phyloP scores from a whole-genome alignment of 2,797 vertebrate species.

The Botia kubotai region DNA sequence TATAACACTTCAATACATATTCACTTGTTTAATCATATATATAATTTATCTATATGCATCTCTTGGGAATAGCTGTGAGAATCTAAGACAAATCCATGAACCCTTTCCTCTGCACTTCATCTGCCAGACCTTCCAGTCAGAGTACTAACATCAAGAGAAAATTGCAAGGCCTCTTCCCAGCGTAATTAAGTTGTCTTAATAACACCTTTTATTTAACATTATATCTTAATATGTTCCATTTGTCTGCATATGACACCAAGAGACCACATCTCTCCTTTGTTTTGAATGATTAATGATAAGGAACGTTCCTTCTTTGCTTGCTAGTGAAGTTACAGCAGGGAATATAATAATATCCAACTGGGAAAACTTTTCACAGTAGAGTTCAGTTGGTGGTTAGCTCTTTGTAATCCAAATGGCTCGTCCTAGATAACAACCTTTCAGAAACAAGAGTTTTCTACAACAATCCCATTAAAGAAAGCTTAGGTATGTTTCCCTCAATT shows the following conservation, averaged over 20 bases:
- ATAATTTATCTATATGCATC: not conserved
- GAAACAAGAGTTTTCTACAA: slow-evolving; percentile 10
- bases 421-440: slow-evolving; percentile 68
- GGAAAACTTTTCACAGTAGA: slow-evolving; percentile 40
- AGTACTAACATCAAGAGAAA: not conserved
- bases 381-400: slow-evolving; percentile 66
- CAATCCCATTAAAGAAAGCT: slow-evolving; percentile 20
- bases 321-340: slow-evolving; percentile 51
- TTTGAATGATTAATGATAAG: slow-evolving; percentile 59
- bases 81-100: not conserved
- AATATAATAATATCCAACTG: slow-evolving; percentile 46
- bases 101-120: not conserved
- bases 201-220: slow-evolving; percentile 47
- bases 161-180: slow-evolving; percentile 3
- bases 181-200: slow-evolving; percentile 47
- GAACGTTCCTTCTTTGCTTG: slow-evolving; percentile 46
- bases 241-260: slow-evolving; percentile 52
- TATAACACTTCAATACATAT: no score
- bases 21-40: no score
- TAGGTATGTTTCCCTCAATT: not conserved
- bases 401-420: slow-evolving; percentile 69
- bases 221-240: slow-evolving; percentile 60
- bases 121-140: slow-evolving; percentile 1
- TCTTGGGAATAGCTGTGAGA: not conserved
- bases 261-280: slow-evolving; percentile 58